Evolutionary conservation across 2,797 vertebrate species (phyloP).

Genomic region (Lacerta bilineata): DNA sequence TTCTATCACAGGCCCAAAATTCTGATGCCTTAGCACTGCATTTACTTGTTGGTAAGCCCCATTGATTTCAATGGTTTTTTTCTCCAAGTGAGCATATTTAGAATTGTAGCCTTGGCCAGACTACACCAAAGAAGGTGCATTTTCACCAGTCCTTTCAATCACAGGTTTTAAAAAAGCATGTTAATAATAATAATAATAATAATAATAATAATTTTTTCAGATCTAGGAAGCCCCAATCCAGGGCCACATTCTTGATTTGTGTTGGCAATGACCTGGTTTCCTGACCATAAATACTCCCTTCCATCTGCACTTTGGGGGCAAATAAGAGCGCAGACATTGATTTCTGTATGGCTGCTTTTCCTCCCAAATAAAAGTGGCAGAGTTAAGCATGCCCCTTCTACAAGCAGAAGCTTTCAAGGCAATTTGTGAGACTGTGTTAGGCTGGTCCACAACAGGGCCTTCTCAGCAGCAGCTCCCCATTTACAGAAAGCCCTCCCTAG

Average conservation of each 20-base stretch:
- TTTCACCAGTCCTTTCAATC: neutral
- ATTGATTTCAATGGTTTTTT: neutral
- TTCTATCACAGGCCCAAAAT: neutral
- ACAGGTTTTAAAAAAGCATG: neutral
- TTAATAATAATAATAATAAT: too few relatives aligned
- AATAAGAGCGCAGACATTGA: too few relatives aligned
- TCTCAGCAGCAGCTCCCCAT: too few relatives aligned
- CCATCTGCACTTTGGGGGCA: neutral
- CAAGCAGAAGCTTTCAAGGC: too few relatives aligned
- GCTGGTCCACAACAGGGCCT: too few relatives aligned
- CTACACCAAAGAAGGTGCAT: neutral
- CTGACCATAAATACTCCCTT: neutral
- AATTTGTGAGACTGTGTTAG: too few relatives aligned
- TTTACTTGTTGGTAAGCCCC: neutral
- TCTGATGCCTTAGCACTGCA: neutral
- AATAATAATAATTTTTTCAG: neutral
- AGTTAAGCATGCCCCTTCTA: too few relatives aligned
- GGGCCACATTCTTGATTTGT: neutral
- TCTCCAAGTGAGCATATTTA: neutral
- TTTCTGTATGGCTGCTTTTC: too few relatives aligned
- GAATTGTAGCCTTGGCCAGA: neutral
- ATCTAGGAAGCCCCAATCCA: neutral
- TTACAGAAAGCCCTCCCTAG: too few relatives aligned
- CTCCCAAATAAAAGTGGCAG: too few relatives aligned
- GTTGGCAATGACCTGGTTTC: neutral